Base-by-base conservation (phyloP, 2,113 vertebrate genomes). In the Neolamprologus hecqui region DNA sequence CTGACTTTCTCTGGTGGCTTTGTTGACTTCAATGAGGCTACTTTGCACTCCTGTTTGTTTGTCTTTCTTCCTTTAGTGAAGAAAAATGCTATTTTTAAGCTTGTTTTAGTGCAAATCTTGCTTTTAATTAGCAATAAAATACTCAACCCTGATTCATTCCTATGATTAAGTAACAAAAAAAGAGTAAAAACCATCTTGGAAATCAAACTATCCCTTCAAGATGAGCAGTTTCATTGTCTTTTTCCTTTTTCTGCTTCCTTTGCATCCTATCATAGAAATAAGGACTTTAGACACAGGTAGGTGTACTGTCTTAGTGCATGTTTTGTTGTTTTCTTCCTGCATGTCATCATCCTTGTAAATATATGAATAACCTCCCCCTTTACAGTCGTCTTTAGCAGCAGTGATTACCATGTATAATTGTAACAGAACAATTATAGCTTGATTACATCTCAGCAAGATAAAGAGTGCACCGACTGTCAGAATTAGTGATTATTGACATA, bases 281-380 rank as follows among this genome's bases (percentile, higher is more conserved):
- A 99, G 97, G 99, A 99, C 97, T 99, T 99, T 97, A 98, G 98
- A 97, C 99, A 99, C 98, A 99, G 99, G 99, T 99, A 98, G 97
- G 98, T 96, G 82, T 47, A 8, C 9, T 31, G 5, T 82, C 73
- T 42, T 5, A 37, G 77, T 89, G 86, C 80, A 92, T 83, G 89
- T 83, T 79, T 35, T 68, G 17, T 80, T 68, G 8, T 37, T 10
- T 84, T 47, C 60, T 83, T 45, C 5, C n/a, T 15, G 10, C 68
- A 23, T 28, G 49, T 60, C 77, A 45, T 35, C 73, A 60, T 57
- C 75, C 79, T 65, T 13, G 14, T 73, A 81, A 87, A 53, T 68
- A 53, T 57, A 55, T 55, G 53, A 45, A 79, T 49, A 89, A 54
- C 80, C 82, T 82, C 86, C 17, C 26, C 80, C 87, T 90, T 92